Evolutionary conservation across 2,888 invertebrate species (phyloP), one percentile per base, ranked within the genome.

Genomic region (Tipula lateralis): DNA sequence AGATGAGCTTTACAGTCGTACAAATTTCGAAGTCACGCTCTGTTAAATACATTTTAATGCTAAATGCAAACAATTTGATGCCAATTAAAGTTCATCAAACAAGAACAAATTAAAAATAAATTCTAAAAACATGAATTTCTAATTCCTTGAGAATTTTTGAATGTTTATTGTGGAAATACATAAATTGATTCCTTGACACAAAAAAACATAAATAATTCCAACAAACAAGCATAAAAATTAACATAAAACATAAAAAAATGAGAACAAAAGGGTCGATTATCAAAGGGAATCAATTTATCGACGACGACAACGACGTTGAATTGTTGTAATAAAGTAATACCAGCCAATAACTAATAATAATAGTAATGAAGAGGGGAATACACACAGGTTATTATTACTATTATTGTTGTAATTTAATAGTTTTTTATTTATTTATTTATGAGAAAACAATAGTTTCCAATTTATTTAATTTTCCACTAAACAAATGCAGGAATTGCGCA

Each of bases 391-490:
- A 66, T 39, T 39, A 39, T 24, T 66, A 66, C 24, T 24, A 66
- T 66, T 66, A 66, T 66, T 66, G 24, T 66, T 66, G 66, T 66
- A 66, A 66, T 66, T 66, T 66, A 66, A 66, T 66, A 66, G 66
- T 66, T 66, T 24, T 19, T 66, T n/a, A n/a, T 44, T 66, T 66
- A 66, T 66, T 66, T 66, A 66, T 66, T 66, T 66, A 66, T 66
- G 66, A 66, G 66, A 66, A 66, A 66, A 66, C 66, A 66, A 66
- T 66, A 66, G 66, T 66, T 66, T 66, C 66, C 66, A 66, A 66
- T 66, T 66, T 66, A 24, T 66, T 66, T 66, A 66, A 66, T 66
- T 66, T 66, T 19, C 66, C 66, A 66, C 12, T 66, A 66, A 66
- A 66, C 66, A 66, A 66, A 66, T 66, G 24, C 66, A 66, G 66